Conservation (phyloP, 2,113 vertebrate genomes). For the Indicator indicator region DNA sequence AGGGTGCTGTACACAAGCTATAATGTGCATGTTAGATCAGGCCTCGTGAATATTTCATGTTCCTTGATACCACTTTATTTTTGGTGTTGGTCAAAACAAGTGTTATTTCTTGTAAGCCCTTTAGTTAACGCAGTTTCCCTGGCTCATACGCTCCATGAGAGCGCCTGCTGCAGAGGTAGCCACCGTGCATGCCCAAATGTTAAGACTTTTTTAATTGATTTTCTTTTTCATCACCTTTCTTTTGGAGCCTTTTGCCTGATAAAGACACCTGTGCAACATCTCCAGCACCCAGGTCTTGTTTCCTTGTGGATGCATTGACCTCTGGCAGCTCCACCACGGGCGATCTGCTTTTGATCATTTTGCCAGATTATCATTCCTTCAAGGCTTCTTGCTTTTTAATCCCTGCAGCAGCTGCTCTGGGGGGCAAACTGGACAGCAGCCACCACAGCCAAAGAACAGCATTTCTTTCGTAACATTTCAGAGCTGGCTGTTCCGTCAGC, state of each 20-base stretch:
- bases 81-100: slow-evolving; percentile 64
- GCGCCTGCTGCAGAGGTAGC: neutral
- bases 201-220: neutral
- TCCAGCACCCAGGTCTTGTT: slow-evolving; percentile 53
- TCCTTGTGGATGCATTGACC: slow-evolving; percentile 20
- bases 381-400: slow-evolving; percentile 38
- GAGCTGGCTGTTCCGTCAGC: neutral
- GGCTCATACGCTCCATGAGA: neutral
- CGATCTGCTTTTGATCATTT: slow-evolving; percentile 26
- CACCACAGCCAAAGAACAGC: neutral
- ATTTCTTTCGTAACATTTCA: neutral
- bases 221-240: slow-evolving; percentile 9
- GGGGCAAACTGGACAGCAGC: neutral
- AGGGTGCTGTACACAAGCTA: slow-evolving; percentile 33
- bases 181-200: neutral
- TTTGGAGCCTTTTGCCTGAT: slow-evolving; percentile 37
- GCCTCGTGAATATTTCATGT: slow-evolving; percentile 67
- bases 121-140: neutral
- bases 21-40: slow-evolving; percentile 59
- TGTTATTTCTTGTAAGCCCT: slow-evolving; percentile 54
- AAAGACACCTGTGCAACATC: neutral
- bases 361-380: slow-evolving; percentile 34
- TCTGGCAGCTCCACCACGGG: slow-evolving; percentile 37
- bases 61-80: slow-evolving; percentile 56
- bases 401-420: neutral